phyloP scores from a whole-genome alignment of 2,888 invertebrate genomes.

The Malthinus seriepunctatus region DNA sequence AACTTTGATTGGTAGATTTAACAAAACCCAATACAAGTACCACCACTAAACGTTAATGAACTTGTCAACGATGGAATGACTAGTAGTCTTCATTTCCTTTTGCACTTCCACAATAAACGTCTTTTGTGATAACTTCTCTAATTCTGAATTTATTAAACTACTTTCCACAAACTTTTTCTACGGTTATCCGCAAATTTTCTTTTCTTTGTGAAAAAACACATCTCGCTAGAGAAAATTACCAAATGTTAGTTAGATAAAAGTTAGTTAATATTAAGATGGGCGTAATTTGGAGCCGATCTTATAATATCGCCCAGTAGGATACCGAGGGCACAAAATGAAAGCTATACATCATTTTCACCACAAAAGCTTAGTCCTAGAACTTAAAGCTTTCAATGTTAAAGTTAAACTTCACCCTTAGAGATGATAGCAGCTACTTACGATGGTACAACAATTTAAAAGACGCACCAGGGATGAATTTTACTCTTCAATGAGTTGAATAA shows the following conservation, averaged over 20 bases:
- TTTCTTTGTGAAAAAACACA: too few species aligned
- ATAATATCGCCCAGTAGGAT: slow-evolving; percentile 35
- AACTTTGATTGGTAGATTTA: slow-evolving; percentile 28
- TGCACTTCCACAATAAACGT: slow-evolving; percentile 17
- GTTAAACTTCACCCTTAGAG: slow-evolving; percentile 10
- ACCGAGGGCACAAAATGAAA: slow-evolving; percentile 44
- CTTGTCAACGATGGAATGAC: slow-evolving; percentile 46
- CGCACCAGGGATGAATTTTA: not conserved
- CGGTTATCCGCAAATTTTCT: too few species aligned
- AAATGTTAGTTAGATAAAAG: slow-evolving; percentile 9
- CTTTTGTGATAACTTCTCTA: slow-evolving; percentile 9
- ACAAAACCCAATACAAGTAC: slow-evolving; percentile 23
- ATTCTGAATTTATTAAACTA: slow-evolving; percentile 12
- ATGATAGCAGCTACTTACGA: slow-evolving; percentile 22
- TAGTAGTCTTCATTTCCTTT: slow-evolving; percentile 46
- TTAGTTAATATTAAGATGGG: slow-evolving; percentile 25
- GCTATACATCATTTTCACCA: slow-evolving; percentile 50
- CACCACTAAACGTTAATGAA: slow-evolving; percentile 41
- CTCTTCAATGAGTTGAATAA: too few species aligned
- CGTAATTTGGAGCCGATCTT: slow-evolving; percentile 37
- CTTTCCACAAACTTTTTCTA: not conserved
- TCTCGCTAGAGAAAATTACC: too few species aligned
- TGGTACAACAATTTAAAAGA: slow-evolving; percentile 10
- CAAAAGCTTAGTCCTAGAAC: slow-evolving; percentile 41
- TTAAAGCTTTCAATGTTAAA: slow-evolving; percentile 26